A percentile compares a stretch with the other conserved stretches of the same genome.
These are phyloP conservation scores for Leptodactylus fallax DNA, from an alignment of 2,797 vertebrate genomes.

Conservation along the genomic window DNA sequence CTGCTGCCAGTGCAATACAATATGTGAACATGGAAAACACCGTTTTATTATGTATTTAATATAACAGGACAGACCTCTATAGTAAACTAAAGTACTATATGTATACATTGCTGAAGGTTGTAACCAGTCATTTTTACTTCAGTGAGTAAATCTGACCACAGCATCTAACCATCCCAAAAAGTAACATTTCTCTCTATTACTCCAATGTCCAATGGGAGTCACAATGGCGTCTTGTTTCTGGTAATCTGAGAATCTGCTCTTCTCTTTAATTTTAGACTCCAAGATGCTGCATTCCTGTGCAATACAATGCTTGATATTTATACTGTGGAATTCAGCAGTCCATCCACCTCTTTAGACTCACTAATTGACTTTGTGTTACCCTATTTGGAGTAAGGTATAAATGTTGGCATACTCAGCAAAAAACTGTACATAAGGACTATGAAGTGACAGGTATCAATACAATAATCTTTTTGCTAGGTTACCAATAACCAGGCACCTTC, in stretches of 20 bases:
- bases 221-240: constrained; percentile 77
- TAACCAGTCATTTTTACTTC: no score
- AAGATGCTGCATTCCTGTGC: constrained; percentile 73
- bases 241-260: constrained; percentile 74
- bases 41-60: no score
- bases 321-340: constrained; percentile 71
- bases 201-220: constrained; percentile 68
- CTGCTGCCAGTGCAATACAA: no score
- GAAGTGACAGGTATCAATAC: background rate
- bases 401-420: background rate
- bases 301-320: constrained; percentile 76
- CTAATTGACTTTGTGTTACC: constrained; percentile 38
- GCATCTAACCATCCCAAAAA: constrained; percentile 53
- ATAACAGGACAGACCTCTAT: no score
- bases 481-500: background rate
- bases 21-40: no score
- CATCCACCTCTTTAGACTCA: constrained; percentile 7
- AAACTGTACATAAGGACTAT: background rate
- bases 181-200: constrained; percentile 41
- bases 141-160: constrained; percentile 50
- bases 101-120: no score
- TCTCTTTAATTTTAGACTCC: constrained; percentile 75
- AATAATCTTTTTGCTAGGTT: background rate
- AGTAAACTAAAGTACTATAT: no score
- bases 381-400: constrained; percentile 30